These are phyloP conservation scores for Sebastiscus tertius DNA, from an alignment of 2,797 vertebrate species.

Conservation along the genomic window DNA sequence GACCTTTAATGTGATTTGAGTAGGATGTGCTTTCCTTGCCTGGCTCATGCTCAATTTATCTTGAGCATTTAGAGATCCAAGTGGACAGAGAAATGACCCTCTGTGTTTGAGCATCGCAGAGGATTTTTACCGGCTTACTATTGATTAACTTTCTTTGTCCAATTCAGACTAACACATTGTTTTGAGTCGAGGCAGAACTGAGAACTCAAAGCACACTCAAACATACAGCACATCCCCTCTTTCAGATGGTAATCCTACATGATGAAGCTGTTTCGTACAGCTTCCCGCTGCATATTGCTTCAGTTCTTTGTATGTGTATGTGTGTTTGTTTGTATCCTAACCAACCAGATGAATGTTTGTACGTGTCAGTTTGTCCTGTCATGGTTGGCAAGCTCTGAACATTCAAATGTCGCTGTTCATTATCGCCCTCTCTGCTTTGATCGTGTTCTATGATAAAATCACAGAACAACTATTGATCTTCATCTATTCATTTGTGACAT, in stretches of 20 bases:
- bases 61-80: conserved; percentile 17
- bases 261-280: background rate
- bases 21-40: conserved; percentile 5
- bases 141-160: conserved; percentile 44
- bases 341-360: background rate
- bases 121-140: conserved; percentile 18
- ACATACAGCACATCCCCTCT: background rate
- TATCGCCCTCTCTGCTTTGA: conserved; percentile 16
- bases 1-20: conserved; percentile 13
- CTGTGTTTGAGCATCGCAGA: background rate
- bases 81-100: conserved; percentile 34
- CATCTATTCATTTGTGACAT: background rate
- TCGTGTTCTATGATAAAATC: conserved; percentile 5
- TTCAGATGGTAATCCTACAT: conserved; percentile 2
- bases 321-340: background rate
- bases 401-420: conserved; percentile 16
- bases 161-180: conserved; percentile 41
- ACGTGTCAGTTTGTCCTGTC: conserved; percentile 11
- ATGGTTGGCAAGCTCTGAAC: conserved; percentile 8
- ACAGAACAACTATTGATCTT: conserved; percentile 20
- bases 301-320: background rate
- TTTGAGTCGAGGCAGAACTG: conserved; percentile 30
- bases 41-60: conserved; percentile 25
- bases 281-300: background rate
- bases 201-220: background rate